phyloP scores from a whole-genome alignment of 2,113 vertebrate species.

The Rousettus leschenaultii region DNA sequence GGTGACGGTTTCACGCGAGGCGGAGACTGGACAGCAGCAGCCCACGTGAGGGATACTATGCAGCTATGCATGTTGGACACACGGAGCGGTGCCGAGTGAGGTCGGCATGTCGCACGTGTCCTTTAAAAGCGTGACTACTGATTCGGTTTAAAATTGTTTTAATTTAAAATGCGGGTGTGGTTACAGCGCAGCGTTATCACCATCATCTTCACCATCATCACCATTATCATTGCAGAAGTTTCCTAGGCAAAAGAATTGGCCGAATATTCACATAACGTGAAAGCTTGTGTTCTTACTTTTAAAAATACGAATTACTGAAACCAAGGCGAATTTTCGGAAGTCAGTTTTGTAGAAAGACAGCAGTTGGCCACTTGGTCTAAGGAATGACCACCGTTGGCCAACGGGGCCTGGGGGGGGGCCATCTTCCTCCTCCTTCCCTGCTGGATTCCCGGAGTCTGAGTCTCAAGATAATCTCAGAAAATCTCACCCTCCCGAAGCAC shows the following conservation, averaged over 20 bases:
- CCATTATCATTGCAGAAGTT: background rate
- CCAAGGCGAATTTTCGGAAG: background rate
- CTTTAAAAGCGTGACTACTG: background rate
- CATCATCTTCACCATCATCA: no score
- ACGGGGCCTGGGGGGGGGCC: background rate
- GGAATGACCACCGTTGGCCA: background rate
- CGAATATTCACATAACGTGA: background rate
- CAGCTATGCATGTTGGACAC: fast-evolving
- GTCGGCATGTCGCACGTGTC: background rate
- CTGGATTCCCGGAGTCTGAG: background rate
- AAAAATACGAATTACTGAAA: background rate
- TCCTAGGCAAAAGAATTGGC: background rate
- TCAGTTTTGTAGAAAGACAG: background rate
- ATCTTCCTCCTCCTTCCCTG: background rate
- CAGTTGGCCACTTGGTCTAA: background rate
- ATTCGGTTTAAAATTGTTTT: background rate
- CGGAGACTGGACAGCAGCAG: fast-evolving
- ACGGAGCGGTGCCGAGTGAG: fast-evolving
- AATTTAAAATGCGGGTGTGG: background rate
- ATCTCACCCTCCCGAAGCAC: no score
- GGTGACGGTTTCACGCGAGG: no score
- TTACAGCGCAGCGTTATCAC: background rate
- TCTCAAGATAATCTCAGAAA: background rate
- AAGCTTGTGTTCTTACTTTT: background rate
- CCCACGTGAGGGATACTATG: fast-evolving